phyloP scores from a whole-genome alignment of 1,140 invertebrate genomes.

The Anthonomus grandis region DNA sequence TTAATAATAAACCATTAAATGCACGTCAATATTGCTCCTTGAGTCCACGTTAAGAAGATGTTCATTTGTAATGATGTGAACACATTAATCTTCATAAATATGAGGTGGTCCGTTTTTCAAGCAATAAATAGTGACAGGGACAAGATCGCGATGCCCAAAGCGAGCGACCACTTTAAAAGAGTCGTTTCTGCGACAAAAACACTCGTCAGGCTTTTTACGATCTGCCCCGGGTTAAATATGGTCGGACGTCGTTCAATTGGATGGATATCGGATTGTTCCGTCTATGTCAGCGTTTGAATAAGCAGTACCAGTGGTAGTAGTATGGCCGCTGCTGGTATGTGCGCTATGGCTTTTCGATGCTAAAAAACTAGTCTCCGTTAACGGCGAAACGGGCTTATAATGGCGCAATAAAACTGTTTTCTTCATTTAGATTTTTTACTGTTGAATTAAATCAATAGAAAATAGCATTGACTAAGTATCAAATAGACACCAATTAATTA shows the following conservation, averaged over 20 bases:
- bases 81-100: conserved; percentile 4
- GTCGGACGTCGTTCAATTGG: no score
- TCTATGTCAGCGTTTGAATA: neutral
- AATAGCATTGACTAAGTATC: no score
- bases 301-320: no score
- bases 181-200: neutral
- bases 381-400: no score
- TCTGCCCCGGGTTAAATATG: neutral
- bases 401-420: no score
- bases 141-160: neutral
- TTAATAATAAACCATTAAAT: no score
- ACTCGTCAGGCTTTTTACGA: neutral
- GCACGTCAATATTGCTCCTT: no score
- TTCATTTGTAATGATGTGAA: neutral
- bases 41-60: no score
- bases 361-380: no score
- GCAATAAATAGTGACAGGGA: neutral
- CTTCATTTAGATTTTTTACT: no score
- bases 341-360: neutral
- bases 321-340: neutral
- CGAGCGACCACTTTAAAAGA: neutral
- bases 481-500: no score
- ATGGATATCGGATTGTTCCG: neutral
- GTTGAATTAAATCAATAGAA: no score
- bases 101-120: conserved; percentile 5